Evolutionary conservation across 2,888 invertebrate species (phyloP), one percentile per base, ranked within the genome.

Genomic region (Lepidocyrtinus sp.): DNA sequence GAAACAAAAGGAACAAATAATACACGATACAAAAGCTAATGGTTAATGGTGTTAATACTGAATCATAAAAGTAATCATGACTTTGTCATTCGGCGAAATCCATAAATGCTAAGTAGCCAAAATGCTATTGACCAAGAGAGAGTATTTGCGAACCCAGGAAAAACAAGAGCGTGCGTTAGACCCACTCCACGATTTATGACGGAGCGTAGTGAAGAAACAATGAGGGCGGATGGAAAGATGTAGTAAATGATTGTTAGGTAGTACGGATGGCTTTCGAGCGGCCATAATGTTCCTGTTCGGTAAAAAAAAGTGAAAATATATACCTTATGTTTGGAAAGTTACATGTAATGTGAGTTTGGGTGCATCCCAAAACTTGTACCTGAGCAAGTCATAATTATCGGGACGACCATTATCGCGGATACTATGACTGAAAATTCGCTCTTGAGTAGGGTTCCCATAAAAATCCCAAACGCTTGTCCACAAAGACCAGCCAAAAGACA

Each of bases 401-500:
- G 78, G 1, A 78, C 67, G 2, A 78, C 46, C 79, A 79, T 79
- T 5, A 79, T 79, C 17, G 79, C 73, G 1, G 79, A 73, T 0
- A 79, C 79, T 21, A 79, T 79, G 1, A 79, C 69, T 0, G 79
- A 25, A 46, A 79, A 73, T 69, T 79, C 79, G 64, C 69, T 69
- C n/a, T 74, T 73, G 24, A 79, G 62, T 3, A 79, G 7, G 19
- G 68, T 63, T 36, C 79, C 79, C 45, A 79, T 68, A 19, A 69
- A 79, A 19, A 79, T 79, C 1, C 79, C 77, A 65, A 55, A 45
- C 22, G 26, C 71, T 46, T 80, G 74, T 22, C 80, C 80, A 27
- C 80, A 80, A 19, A 80, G 62, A 2, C 80, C 80, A 17, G 74
- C 70, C 17, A 80, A 5, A 9, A 80, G n/a, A 67, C 80, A 80